These are phyloP conservation scores for Ceyx erithaca DNA, from an alignment of 2,797 vertebrate species.

Conservation along the genomic window DNA sequence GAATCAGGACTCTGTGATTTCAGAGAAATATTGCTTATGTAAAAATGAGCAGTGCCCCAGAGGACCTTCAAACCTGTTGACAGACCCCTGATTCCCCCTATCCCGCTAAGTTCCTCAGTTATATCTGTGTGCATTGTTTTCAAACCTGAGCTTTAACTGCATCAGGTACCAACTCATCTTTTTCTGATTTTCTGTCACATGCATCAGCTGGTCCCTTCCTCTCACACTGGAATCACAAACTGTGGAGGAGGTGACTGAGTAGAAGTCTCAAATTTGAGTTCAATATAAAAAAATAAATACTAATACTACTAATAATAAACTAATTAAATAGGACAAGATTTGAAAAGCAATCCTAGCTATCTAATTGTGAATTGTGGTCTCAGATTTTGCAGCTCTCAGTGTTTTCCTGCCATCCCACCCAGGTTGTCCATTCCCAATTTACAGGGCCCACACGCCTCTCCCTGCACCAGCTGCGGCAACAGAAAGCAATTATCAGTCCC, in stretches of 20 bases:
- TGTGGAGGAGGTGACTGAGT: background rate
- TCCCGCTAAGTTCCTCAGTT: background rate
- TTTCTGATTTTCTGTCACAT: background rate
- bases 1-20: background rate
- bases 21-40: background rate
- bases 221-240: background rate
- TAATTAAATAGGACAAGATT: background rate
- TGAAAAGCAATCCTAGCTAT: background rate
- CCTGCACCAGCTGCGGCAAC: constrained; percentile 61
- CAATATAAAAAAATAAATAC: no score
- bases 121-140: background rate
- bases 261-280: background rate
- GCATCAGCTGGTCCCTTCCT: background rate
- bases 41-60: background rate
- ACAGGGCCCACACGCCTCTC: constrained; percentile 27
- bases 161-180: constrained; percentile 4
- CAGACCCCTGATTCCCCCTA: background rate
- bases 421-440: constrained; percentile 52
- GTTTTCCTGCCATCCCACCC: constrained; percentile 55
- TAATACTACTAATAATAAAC: background rate
- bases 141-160: background rate
- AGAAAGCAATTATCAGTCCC: constrained; percentile 70
- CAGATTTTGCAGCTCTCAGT: background rate
- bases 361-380: background rate
- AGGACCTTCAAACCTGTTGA: constrained; percentile 13